Evolutionary conservation across 2,797 vertebrate species (phyloP), one percentile per base, ranked within the genome.

Genomic region (Pipistrellus pygmaeus): DNA sequence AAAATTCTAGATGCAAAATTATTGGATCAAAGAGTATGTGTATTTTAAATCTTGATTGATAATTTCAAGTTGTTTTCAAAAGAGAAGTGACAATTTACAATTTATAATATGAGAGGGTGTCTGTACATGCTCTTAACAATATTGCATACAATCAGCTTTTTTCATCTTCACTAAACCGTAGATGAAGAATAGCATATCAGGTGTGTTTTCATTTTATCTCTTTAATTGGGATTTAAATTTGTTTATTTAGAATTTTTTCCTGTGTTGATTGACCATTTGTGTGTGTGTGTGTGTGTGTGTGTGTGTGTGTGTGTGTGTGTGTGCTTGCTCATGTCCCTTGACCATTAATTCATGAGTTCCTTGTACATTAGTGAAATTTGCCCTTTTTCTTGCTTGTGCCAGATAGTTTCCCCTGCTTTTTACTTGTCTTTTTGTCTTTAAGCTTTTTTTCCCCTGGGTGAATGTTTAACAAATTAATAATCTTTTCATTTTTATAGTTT

Each of bases 381-480:
- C 9, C 18, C 18, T 81, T 72, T 71, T 17, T 92, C 38, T n/a
- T 75, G 51, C 27, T 75, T 66, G 12, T 78, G 81, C 30, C 35
- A 75, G 7, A 15, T 23, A 60, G 14, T 68, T 80, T 68, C 21
- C 66, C 4, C 2, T 6, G 27, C 38, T 69, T 93, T 91, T 64
- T 38, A 30, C 69, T 90, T 88, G 38, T 48, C 21, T 90, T 89
- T 60, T 84, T 95, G 41, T 13, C 3, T 80, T 88, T 81, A 78
- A 53, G 23, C 20, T 27, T 55, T 27, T 55, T 76, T 85, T 57
- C 57, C 18, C 53, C 60, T 75, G 15, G 25, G n/a, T 64, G 27
- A 80, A 69, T 10, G 20, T 88, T 81, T 55, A 87, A 80, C 46
- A 75, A 68, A 77, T 55, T 55, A 15, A 27, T 46, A 10, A 53